A percentile compares a stretch with the other conserved stretches of the same genome.
These are phyloP conservation scores for Rostratula benghalensis DNA, from an alignment of 2,113 vertebrate species.

Conservation along the genomic window DNA sequence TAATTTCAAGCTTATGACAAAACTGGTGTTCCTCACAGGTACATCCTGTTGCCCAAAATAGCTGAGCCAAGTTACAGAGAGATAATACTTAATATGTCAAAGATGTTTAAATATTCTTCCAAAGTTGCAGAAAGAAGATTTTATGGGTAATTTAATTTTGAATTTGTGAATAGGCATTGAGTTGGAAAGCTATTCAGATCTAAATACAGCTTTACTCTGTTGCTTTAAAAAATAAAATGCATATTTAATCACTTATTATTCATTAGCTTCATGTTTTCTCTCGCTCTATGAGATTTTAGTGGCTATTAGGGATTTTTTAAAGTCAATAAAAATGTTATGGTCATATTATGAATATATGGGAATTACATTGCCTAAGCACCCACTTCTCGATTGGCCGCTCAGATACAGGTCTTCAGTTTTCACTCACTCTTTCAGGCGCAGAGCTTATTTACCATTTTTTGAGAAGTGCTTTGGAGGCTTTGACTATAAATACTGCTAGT, in stretches of 20 bases:
- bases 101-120: neutral
- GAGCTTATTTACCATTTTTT: neutral
- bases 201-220: neutral
- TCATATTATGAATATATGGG: neutral
- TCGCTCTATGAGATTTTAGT: neutral
- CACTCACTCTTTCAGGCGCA: neutral
- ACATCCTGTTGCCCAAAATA: neutral
- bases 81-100: neutral
- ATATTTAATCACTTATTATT: neutral
- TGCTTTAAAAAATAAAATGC: neutral
- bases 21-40: neutral
- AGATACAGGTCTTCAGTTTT: neutral
- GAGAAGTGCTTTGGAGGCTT: neutral
- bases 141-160: neutral
- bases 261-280: neutral
- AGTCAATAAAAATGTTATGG: neutral
- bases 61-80: neutral
- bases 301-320: neutral
- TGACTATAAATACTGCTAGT: neutral
- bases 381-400: neutral
- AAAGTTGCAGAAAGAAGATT: neutral
- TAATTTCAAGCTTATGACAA: neutral
- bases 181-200: neutral
- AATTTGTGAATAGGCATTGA: neutral
- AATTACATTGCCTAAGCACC: neutral